These are phyloP conservation scores for Lycorma delicatula DNA, from an alignment of 1,140 invertebrate genomes.

Conservation along the genomic window DNA sequence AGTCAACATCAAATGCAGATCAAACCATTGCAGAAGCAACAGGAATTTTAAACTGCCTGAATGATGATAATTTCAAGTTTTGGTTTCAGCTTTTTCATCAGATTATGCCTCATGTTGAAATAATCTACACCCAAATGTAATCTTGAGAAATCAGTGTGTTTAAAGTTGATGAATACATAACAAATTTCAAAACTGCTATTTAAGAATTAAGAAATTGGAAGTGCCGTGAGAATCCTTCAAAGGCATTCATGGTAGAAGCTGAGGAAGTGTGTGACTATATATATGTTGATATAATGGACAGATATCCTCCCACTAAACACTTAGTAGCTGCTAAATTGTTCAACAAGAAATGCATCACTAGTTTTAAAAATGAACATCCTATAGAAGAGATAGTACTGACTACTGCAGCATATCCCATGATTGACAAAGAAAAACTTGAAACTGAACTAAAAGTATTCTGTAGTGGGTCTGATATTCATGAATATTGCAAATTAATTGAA, in stretches of 20 bases:
- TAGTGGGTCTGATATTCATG: conserved; percentile 9
- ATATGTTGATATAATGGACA: conserved; percentile 19
- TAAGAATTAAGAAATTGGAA: conserved; percentile 19
- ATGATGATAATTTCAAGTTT: conserved; percentile 24
- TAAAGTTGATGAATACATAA: conserved; percentile 19
- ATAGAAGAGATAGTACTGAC: conserved; percentile 13
- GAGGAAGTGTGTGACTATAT: conserved; percentile 24
- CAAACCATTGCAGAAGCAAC: background rate
- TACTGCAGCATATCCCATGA: conserved; percentile 3
- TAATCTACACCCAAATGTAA: conserved; percentile 24
- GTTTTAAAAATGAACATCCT: conserved; percentile 14
- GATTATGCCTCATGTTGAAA: conserved; percentile 25
- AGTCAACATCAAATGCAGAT: background rate
- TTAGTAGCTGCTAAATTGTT: conserved; percentile 25
- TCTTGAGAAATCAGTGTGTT: conserved; percentile 13
- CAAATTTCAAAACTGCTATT: conserved; percentile 22
- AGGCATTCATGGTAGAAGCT: conserved; percentile 19
- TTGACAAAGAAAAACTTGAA: conserved; percentile 8
- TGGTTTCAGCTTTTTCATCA: conserved; percentile 24
- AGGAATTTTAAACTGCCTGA: conserved; percentile 8
- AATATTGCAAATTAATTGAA: background rate
- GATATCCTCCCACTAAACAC: conserved; percentile 21
- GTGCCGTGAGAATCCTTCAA: conserved; percentile 15
- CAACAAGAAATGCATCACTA: conserved; percentile 8
- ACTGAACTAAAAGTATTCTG: conserved; percentile 9